Evolutionary conservation across 1,140 invertebrate genomes (phyloP).

Genomic region (Cheumatopsyche charites): DNA sequence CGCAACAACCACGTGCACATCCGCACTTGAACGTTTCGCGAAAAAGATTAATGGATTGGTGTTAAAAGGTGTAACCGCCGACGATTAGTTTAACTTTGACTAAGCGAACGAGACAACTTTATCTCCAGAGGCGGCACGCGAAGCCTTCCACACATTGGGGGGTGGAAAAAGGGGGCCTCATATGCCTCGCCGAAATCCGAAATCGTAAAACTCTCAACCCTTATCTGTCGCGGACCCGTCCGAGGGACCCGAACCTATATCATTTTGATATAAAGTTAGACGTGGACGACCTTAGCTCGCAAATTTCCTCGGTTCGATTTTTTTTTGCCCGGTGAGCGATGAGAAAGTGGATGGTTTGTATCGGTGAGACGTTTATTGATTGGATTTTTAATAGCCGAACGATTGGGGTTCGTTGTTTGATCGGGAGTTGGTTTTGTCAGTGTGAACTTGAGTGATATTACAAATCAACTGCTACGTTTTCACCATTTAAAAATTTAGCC

Average conservation of each 20-base stretch:
- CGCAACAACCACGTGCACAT: too few species aligned
- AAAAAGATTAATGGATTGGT: constrained; percentile 31
- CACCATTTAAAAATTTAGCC: too few species aligned
- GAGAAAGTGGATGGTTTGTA: too few species aligned
- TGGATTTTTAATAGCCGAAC: too few species aligned
- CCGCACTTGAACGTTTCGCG: too few species aligned
- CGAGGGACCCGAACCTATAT: constrained; percentile 5
- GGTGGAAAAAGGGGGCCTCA: not conserved
- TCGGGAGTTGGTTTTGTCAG: too few species aligned
- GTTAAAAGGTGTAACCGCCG: constrained; percentile 32
- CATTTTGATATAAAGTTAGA: constrained; percentile 25
- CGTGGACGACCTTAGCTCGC: not conserved
- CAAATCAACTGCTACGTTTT: too few species aligned
- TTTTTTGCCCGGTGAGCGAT: too few species aligned
- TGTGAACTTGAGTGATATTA: too few species aligned
- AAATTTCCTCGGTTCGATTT: too few species aligned
- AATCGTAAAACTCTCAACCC: constrained; percentile 23
- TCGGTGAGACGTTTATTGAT: too few species aligned
- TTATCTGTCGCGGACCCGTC: not conserved
- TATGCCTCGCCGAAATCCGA: not conserved
- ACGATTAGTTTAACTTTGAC: constrained; percentile 35
- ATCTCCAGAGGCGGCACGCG: not conserved
- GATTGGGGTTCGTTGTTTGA: too few species aligned
- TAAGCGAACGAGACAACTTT: constrained; percentile 28
- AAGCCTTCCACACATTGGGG: not conserved